Base-by-base conservation (phyloP, 2,888 invertebrate genomes). In the Caradrina kadenii region DNA sequence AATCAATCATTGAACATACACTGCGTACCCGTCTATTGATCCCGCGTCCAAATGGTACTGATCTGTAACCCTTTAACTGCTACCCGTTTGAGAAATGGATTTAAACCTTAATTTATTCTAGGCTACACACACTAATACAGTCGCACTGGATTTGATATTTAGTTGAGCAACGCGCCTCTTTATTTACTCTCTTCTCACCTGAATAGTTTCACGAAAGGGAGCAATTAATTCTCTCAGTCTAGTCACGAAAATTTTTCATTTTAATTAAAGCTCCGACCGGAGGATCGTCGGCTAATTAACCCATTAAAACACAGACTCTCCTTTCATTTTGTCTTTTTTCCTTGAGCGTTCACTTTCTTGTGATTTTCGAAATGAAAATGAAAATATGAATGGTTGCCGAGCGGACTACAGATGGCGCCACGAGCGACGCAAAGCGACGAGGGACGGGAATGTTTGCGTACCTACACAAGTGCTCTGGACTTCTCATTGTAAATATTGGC, bases 161-260 rank as follows among this genome's bases (percentile, higher is more conserved):
- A 84, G 81, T 78, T 79, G 69, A 79, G 79, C 76, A 81, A 78
- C 80, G 80, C 72, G 74, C 81, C 86, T 86, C 88, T 89, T 87
- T 92, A 91, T 93, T 92, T 91, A 87, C 87, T 85, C 88, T 88
- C 81, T 87, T 88, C 91, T 90, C 91, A 95, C 95, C 94, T 94
- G 94, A 94, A 93, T 95, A 94, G 95, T 95, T 93, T 86, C 89
- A 89, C 88, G 91, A 91, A 93, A 93, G 90, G 89, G 87, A 91
- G 92, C 93, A 93, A 95, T 94, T 94, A 93, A 93, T 94, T 92
- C 89, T 84, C 87, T 82, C 83, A 94, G 93, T 95, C 92, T 90
- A 94, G 94, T 95, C 94, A 94, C 94, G 94, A 94, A 93, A 92
- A 90, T 93, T 95, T 95, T 95, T 94, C 94, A 94, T 94, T 95